phyloP scores from a whole-genome alignment of 2,797 vertebrate genomes.

The Balearica regulorum region DNA sequence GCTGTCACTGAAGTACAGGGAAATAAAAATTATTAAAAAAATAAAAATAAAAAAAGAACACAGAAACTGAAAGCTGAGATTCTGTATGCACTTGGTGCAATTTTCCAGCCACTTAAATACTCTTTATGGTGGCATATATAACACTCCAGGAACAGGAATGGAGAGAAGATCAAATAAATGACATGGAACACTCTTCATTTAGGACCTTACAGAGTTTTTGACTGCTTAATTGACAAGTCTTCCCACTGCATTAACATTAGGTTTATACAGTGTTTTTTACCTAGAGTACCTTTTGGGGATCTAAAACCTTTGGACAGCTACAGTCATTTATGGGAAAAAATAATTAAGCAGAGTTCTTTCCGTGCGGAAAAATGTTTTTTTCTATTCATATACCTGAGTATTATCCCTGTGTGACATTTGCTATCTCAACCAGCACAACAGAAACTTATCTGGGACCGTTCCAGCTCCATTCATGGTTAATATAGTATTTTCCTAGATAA shows the following conservation, averaged over 20 bases:
- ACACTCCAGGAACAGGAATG: background rate
- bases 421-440: background rate
- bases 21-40: background rate
- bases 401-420: background rate
- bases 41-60: background rate
- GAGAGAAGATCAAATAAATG: background rate
- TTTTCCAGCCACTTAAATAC: background rate
- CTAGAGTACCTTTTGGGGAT: background rate
- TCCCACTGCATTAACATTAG: background rate
- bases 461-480: background rate
- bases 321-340: background rate
- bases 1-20: background rate
- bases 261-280: background rate
- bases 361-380: background rate
- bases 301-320: background rate
- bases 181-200: background rate
- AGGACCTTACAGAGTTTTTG: background rate
- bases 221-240: background rate
- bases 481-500: background rate
- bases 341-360: background rate
- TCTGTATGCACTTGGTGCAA: background rate
- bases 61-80: background rate
- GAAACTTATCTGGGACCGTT: background rate
- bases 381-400: background rate
- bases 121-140: background rate